Evolutionary conservation across 2,797 vertebrate species (phyloP), one percentile per base, ranked within the genome.

Genomic region (Anisognathus igniventris): DNA sequence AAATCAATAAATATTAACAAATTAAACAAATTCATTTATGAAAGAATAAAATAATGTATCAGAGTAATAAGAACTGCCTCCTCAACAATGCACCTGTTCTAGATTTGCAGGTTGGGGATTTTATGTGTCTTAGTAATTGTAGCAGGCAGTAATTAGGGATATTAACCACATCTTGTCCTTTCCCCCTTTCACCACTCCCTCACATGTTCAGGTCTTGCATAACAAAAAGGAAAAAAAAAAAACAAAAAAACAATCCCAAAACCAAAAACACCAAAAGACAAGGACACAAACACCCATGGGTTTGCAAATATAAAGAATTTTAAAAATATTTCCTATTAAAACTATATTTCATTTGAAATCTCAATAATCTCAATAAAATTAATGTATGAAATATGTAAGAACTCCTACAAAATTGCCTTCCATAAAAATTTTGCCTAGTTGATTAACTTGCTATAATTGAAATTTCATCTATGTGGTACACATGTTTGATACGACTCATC

Each of bases 221-320:
- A 60, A 74, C 3, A 2, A 54, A 22, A n/a, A 53, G 13, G 13
- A 5, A 31, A 31, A 12, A 8, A 12, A 31, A 20, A 9, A 9
- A 64, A 71, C 2, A 2, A 45, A 51, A 20, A 30, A 12, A 30
- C 2, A 15, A 48, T 15, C 27, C 5, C 20, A 45, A 19, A 31
- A 20, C 1, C 20, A 53, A 53, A 13, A 13, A 9, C 20, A 9
- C 10, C 27, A 19, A 12, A 30, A 30, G 11, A 12, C 30, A 53
- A 21, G 30, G 16, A 35, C 9, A 53, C 1, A 58, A 72, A 56
- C 1, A 19, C 1, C 3, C 4, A 33, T 5, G 2, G 2, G 1
- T 60, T 60, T 58, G 37, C 74, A 80, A 76, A 56, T 3, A 39
- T 2, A 48, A 76, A 50, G 0, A 3, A 23, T 44, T 53, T 40